Base-by-base conservation (phyloP, 2,797 vertebrate genomes). In the Molossus molossus region DNA sequence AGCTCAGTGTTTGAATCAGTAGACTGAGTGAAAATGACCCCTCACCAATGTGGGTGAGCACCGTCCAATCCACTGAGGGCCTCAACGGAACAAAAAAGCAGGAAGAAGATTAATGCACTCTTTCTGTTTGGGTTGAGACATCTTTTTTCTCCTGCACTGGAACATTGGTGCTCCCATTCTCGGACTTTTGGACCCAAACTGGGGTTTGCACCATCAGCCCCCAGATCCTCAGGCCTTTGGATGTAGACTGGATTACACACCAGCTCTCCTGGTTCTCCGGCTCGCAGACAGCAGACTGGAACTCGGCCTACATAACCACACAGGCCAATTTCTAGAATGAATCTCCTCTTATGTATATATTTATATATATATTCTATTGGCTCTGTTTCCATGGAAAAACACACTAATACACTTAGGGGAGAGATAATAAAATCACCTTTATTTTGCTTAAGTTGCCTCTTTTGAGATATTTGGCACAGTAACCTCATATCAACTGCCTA, bases 381-480 rank as follows among this genome's bases (percentile, higher is more conserved):
- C 58, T 27, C 10, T 67, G 17, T 67, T 58, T 75, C 37, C 45
- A 37, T 55, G 62, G 48, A 40, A 29, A 75, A 88, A 57, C 50
- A 67, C 37, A 57, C 48, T 77, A 53, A 86, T 57, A 67, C 6
- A 11, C 6, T 57, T 60, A 73, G 40, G 40, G 48, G 81, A 77
- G 20, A 20, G 21, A 69, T 75, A 27, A 65, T 58, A 94, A 85
- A 64, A 17, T 57, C 48, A 77, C 64, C 6, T 92, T 94, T 92
- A 76, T 81, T 86, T 95, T 64, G 11, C 21, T 62, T 90, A 62
- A 45, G 5, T 77, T 48, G 18, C 40, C 27, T 77, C 73, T 25
- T 87, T 85, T 65, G 73, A 77, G 73, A 77, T 81, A 55, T 72
- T 81, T 94, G 69, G 13, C 40, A 64, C 70, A 67, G 25, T 37